These are phyloP conservation scores for Volucella inflata DNA, from an alignment of 2,888 invertebrate genomes.

Conservation along the genomic window DNA sequence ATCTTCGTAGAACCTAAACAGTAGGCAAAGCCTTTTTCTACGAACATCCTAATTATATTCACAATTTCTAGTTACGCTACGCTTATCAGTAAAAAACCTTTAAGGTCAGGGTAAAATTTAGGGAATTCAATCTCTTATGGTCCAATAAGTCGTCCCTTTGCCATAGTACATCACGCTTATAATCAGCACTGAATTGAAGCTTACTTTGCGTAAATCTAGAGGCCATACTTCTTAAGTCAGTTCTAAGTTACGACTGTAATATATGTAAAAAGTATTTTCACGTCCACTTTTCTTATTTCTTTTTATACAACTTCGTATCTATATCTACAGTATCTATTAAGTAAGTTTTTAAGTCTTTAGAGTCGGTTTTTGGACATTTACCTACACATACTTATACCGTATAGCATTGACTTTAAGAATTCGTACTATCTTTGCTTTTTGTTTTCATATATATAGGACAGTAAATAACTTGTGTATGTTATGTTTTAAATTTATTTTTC, in stretches of 20 bases:
- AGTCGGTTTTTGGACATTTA: slow-evolving; percentile 53
- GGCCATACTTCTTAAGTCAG: background rate
- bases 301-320: slow-evolving; percentile 11
- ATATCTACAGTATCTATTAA: background rate
- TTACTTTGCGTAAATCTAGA: background rate
- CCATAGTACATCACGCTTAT: too few relatives aligned
- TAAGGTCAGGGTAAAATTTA: too few relatives aligned
- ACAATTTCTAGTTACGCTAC: too few relatives aligned
- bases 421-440: slow-evolving; percentile 44
- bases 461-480: slow-evolving; percentile 42
- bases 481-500: slow-evolving; percentile 3
- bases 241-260: slow-evolving; percentile 26
- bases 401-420: slow-evolving; percentile 9
- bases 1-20: too few relatives aligned
- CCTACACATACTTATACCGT: slow-evolving; percentile 13
- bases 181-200: background rate
- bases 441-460: slow-evolving; percentile 53
- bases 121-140: too few relatives aligned
- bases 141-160: too few relatives aligned
- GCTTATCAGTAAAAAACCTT: too few relatives aligned
- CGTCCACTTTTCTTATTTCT: slow-evolving; percentile 24
- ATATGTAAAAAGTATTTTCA: slow-evolving; percentile 43
- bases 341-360: slow-evolving; percentile 19
- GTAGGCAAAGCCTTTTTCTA: too few relatives aligned
- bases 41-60: too few relatives aligned